Base-by-base conservation (phyloP, 2,113 vertebrate species). In the Callospermophilus lateralis region DNA sequence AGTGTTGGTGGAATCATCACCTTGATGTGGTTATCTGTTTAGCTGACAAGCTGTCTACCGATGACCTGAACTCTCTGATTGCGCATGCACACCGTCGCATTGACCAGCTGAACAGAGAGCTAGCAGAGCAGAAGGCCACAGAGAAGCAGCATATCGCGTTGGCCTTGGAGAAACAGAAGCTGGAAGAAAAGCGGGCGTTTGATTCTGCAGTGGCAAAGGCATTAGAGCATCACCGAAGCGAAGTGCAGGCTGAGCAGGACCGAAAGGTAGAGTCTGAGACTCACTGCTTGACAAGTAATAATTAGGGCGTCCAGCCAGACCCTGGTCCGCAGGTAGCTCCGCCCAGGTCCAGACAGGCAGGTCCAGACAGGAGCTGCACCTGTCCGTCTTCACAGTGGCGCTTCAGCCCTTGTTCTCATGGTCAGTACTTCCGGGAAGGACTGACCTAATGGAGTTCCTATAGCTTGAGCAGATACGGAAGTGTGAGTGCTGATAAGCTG, bases 11-110 rank as follows among this genome's bases (percentile, higher is more conserved):
- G 61, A 30, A 34, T 87, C 37, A 17, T 74, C 90, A 67, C 95
- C 72, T 78, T 91, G 61, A 77, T 73, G 26, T 90, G 83, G 2
- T 85, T 89, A 79, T 89, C 39, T 94, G 4, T 97, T 26, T 4
- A 99, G 99, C 99, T 6, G 99, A 99, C 45, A 99, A 99, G 96
- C 95, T 99, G 73, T 99, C 99, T 1, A 73, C 97, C 0, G 99
- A 99, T 0, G 99, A 99, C 97, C 98, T 99, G 55, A 99, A 99
- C 61, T 99, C 99, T 0, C 98, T 99, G 78, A 99, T 99, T 0
- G 99, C 99, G 0, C 99, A 99, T 0, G 99, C 99, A 0, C 99
- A 99, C 96, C 99, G 99, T 0, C 99, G 99, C 89, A 99, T 99
- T 0, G 99, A 99, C 98, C 99, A 99, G 97, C 97, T 99, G 4